Evolutionary conservation across 2,113 vertebrate species (phyloP).

Genomic region (Ginglymostoma cirratum): DNA sequence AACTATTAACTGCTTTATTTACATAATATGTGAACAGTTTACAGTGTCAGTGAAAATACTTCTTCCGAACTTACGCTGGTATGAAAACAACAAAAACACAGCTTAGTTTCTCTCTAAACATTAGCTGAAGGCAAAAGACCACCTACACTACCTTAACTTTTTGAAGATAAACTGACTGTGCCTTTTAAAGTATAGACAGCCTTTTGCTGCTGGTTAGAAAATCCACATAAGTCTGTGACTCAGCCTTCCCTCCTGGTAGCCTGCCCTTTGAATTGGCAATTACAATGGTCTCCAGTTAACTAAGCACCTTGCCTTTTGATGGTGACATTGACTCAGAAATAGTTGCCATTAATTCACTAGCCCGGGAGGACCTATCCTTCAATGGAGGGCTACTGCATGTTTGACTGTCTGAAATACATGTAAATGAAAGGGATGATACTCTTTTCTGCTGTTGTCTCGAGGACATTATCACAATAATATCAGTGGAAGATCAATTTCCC

Average conservation of each 20-base stretch:
- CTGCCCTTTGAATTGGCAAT: background rate
- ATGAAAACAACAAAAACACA: background rate
- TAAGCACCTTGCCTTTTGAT: background rate
- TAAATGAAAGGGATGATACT: background rate
- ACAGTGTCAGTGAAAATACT: background rate
- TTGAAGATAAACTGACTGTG: background rate
- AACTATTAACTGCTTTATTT: background rate
- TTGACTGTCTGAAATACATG: background rate
- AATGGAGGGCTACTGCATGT: background rate
- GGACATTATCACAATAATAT: background rate
- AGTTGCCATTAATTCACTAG: background rate
- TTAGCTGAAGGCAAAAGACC: background rate
- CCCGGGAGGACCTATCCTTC: background rate
- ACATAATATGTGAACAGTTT: background rate
- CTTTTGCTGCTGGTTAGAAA: background rate
- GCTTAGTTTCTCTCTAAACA: background rate
- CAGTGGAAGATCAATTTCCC: background rate
- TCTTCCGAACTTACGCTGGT: background rate
- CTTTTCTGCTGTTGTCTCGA: background rate
- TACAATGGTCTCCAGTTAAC: background rate
- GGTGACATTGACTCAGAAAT: background rate
- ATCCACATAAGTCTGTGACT: background rate
- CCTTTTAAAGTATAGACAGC: background rate
- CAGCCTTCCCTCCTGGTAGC: background rate
- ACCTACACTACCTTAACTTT: background rate